A percentile compares a stretch with the other conserved stretches of the same genome.
Conservation (phyloP, 2,113 vertebrate species). For the Atractosteus spatula region DNA sequence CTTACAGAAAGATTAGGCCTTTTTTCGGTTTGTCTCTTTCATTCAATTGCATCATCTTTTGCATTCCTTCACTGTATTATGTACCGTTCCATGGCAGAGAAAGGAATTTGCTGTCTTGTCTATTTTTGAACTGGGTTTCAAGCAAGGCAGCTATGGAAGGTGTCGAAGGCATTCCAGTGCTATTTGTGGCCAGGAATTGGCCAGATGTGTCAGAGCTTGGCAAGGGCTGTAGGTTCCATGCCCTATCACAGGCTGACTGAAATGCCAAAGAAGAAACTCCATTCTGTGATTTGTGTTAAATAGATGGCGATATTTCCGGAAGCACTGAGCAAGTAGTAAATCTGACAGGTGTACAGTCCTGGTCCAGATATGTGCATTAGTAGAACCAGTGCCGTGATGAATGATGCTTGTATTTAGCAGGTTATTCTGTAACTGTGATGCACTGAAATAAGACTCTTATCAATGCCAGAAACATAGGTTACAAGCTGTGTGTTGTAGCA, state of each 20-base stretch:
- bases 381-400: constrained; percentile 21
- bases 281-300: constrained; percentile 51
- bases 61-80: constrained; percentile 54
- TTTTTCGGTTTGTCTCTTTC: constrained; percentile 46
- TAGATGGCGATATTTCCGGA: constrained; percentile 38
- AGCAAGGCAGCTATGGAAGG: constrained; percentile 82
- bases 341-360: constrained; percentile 1
- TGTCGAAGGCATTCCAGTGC: constrained; percentile 82
- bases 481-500: constrained; percentile 36
- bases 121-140: constrained; percentile 85
- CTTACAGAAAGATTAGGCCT: not conserved
- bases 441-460: constrained; percentile 45
- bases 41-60: constrained; percentile 75
- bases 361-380: constrained; percentile 22
- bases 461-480: constrained; percentile 31
- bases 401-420: constrained; percentile 36
- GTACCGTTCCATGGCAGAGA: constrained; percentile 67
- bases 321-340: constrained; percentile 35
- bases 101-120: constrained; percentile 77
- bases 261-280: constrained; percentile 74
- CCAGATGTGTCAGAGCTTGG: constrained; percentile 80
- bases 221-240: constrained; percentile 72
- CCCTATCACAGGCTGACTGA: constrained; percentile 66
- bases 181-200: constrained; percentile 86
- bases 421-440: constrained; percentile 41